A percentile compares a stretch with the other conserved stretches of the same genome.
Conservation (phyloP, 2,797 vertebrate species). For the Xiphophorus birchmanni region DNA sequence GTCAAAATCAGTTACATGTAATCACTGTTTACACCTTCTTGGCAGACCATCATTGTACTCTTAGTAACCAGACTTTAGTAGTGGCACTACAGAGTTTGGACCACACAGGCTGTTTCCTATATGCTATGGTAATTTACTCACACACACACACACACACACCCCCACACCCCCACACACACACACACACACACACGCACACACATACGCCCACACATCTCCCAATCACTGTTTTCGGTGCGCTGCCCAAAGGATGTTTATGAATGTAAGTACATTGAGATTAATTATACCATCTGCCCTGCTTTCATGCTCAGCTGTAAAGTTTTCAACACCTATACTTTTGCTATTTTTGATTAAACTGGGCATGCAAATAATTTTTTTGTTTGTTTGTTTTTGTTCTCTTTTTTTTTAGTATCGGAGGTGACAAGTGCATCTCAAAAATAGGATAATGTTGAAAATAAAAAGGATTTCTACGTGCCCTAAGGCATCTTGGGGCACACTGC, state of each 20-base stretch:
- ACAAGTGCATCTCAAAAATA: background rate
- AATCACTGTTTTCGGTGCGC: slow-evolving; percentile 59
- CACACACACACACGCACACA: slow-evolving; percentile 8
- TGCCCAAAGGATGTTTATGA: slow-evolving; percentile 44
- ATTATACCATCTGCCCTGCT: slow-evolving; percentile 41
- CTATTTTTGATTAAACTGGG: background rate
- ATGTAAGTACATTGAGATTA: slow-evolving; percentile 48
- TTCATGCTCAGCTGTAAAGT: slow-evolving; percentile 14
- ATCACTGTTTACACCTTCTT: slow-evolving; percentile 54
- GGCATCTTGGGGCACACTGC: background rate
- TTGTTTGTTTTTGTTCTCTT: background rate
- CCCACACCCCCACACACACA: slow-evolving; percentile 9
- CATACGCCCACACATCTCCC: slow-evolving; percentile 26
- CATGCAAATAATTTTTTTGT: background rate
- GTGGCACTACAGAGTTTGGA: slow-evolving; percentile 55
- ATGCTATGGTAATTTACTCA: slow-evolving; percentile 48
- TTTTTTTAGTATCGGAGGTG: background rate
- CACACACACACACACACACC: slow-evolving; percentile 22
- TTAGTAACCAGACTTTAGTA: slow-evolving; percentile 38
- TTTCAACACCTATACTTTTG: background rate
- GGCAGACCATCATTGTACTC: slow-evolving; percentile 48
- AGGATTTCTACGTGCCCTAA: background rate
- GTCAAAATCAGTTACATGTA: slow-evolving; percentile 43
- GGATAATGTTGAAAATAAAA: background rate
- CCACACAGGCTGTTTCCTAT: slow-evolving; percentile 71